Conservation (phyloP, 2,888 invertebrate species). For the Eupithecia tripunctaria region DNA sequence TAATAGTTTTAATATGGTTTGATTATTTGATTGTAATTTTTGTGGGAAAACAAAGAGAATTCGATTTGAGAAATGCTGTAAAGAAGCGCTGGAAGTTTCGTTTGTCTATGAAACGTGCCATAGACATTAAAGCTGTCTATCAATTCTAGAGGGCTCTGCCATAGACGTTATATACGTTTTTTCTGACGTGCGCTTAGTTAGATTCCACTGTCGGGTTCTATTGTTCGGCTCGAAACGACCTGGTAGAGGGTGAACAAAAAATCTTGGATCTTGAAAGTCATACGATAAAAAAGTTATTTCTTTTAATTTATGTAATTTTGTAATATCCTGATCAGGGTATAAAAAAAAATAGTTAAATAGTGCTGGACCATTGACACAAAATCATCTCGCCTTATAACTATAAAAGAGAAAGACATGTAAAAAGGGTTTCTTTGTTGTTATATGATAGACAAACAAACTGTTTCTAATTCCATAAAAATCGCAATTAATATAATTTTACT, state of each 20-base stretch:
- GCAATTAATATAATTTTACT: not conserved
- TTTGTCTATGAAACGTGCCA: slow-evolving; percentile 13
- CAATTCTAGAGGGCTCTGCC: slow-evolving; percentile 32
- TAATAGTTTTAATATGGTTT: no score
- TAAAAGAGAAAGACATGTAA: not conserved
- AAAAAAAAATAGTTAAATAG: no score
- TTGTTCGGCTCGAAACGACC: slow-evolving; percentile 25
- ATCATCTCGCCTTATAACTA: no score
- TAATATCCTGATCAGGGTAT: no score
- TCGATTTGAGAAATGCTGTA: not conserved
- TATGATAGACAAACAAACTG: not conserved
- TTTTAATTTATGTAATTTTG: no score
- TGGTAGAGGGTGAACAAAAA: slow-evolving; percentile 15
- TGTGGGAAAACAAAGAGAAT: not conserved
- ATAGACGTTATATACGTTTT: slow-evolving; percentile 29
- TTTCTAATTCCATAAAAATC: not conserved
- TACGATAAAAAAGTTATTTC: not conserved
- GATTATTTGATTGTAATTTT: not conserved
- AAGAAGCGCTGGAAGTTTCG: not conserved
- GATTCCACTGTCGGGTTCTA: slow-evolving; percentile 28
- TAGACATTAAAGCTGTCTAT: slow-evolving; percentile 31
- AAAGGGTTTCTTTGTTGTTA: not conserved
- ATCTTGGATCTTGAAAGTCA: not conserved
- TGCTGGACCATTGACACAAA: no score
- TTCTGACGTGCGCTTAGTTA: slow-evolving; percentile 40